Evolutionary conservation across 2,797 vertebrate genomes (phyloP).

Genomic region (Adelosebastes latens): DNA sequence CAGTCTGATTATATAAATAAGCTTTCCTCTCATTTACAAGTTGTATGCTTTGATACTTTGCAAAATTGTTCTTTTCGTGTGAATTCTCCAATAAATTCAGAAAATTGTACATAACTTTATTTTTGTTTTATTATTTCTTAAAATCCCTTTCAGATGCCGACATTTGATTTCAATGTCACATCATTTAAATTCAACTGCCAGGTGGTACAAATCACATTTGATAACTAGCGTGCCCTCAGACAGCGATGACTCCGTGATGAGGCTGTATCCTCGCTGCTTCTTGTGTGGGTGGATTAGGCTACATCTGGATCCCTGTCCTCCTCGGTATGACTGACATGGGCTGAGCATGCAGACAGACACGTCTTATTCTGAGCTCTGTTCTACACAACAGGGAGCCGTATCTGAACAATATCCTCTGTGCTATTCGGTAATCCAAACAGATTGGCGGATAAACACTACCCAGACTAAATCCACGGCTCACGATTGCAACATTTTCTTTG

Average conservation of each 20-base stretch:
- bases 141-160: neutral
- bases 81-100: neutral
- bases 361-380: conserved; percentile 34
- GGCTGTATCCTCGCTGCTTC: neutral
- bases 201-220: neutral
- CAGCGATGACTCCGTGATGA: neutral
- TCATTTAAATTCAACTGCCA: neutral
- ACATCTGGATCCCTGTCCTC: conserved; percentile 38
- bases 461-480: conserved; percentile 52
- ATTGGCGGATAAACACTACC: conserved; percentile 59
- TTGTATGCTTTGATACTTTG: neutral
- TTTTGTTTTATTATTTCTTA: neutral
- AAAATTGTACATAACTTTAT: neutral
- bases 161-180: neutral
- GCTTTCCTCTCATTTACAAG: too few species aligned
- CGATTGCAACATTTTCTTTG: conserved; percentile 46
- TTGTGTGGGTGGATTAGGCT: conserved; percentile 35
- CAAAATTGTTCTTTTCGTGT: neutral
- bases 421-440: conserved; percentile 56
- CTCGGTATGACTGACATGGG: conserved; percentile 1
- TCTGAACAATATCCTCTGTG: conserved; percentile 47
- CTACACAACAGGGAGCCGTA: conserved; percentile 22
- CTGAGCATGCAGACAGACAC: conserved; percentile 16
- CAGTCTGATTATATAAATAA: too few species aligned
- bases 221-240: neutral